Evolutionary conservation across 2,888 invertebrate genomes (phyloP), one percentile per base, ranked within the genome.

Genomic region (Tenthredo notha): DNA sequence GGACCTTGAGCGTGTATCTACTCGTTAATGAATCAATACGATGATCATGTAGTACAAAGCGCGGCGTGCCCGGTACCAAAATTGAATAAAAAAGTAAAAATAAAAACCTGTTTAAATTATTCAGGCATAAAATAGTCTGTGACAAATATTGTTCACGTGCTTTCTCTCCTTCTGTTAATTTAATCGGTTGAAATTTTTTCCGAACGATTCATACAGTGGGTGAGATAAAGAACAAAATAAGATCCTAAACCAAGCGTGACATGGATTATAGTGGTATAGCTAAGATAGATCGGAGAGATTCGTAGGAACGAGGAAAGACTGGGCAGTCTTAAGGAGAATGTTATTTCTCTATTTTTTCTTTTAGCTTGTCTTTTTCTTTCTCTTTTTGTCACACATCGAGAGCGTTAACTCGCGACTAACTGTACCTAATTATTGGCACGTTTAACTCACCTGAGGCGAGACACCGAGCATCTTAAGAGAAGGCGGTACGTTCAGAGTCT

Each of bases 401-500:
- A n/a, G n/a, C 54, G 61, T 25, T 25, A 61, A 25, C 25, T n/a
- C 25, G 21, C 12, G 75, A 43, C 75, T 75, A 47, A 75, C 40
- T 43, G 75, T 75, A 43, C 43, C 43, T 10, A 74, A 61, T 29
- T 77, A 77, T 50, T 83, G 77, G 82, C 92, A 93, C 94, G 94
- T 93, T 91, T 83, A 21, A 89, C 96, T 95, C 95, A 98, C 98
- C 97, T 98, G 98, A 77, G 98, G 98, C 87, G 98, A 98, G 86
- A 98, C 97, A 87, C 98, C 98, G 75, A 98, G 96, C 98, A 98
- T 98, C 94, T 97, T 97, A 86, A 98, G 95, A 70, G 98, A 98
- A 83, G 98, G 98, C 67, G 98, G 98, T 75, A 98, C 96, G 94
- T 97, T 97, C 87, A 97, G 94, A 84, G 94, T 94, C 87, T 95